Conservation (phyloP, 2,797 vertebrate genomes). For the Allobates femoralis region DNA sequence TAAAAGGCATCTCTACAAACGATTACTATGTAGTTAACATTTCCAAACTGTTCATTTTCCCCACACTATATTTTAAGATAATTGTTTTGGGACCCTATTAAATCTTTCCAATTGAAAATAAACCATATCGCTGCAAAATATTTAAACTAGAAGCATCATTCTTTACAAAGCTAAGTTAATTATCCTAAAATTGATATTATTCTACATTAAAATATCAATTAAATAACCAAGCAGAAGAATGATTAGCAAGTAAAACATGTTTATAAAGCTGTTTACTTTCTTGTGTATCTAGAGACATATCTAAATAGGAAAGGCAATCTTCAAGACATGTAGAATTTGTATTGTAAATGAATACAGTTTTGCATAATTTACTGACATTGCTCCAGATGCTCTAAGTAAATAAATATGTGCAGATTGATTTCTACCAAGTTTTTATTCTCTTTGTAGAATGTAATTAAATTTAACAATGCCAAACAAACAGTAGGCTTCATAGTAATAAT, state of each 20-base stretch:
- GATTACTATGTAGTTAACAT: slow-evolving; percentile 45
- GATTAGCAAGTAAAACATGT: slow-evolving; percentile 52
- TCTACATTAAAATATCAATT: slow-evolving; percentile 44
- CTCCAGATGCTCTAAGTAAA: slow-evolving; percentile 56
- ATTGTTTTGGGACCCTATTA: slow-evolving; percentile 39
- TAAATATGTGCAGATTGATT: slow-evolving; percentile 51
- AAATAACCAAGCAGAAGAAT: slow-evolving; percentile 40
- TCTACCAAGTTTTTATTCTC: background rate
- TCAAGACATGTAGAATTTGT: slow-evolving; percentile 43
- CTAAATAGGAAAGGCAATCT: slow-evolving; percentile 50
- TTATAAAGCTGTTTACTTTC: slow-evolving; percentile 56
- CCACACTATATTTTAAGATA: slow-evolving; percentile 28
- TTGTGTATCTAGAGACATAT: slow-evolving; percentile 51
- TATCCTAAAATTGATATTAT: slow-evolving; percentile 36
- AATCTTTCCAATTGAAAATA: slow-evolving; percentile 34
- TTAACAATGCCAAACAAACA: background rate
- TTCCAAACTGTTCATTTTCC: slow-evolving; percentile 14
- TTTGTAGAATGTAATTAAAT: background rate
- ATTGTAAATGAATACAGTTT: slow-evolving; percentile 45
- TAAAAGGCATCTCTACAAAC: background rate
- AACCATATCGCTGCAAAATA: slow-evolving; percentile 21
- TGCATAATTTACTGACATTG: slow-evolving; percentile 52
- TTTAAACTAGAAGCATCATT: slow-evolving; percentile 16
- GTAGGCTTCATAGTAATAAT: background rate
- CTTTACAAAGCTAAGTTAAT: slow-evolving; percentile 36